A percentile compares a stretch with the other conserved stretches of the same genome.
phyloP scores from a whole-genome alignment of 2,113 vertebrate genomes.

The Carettochelys insculpta region DNA sequence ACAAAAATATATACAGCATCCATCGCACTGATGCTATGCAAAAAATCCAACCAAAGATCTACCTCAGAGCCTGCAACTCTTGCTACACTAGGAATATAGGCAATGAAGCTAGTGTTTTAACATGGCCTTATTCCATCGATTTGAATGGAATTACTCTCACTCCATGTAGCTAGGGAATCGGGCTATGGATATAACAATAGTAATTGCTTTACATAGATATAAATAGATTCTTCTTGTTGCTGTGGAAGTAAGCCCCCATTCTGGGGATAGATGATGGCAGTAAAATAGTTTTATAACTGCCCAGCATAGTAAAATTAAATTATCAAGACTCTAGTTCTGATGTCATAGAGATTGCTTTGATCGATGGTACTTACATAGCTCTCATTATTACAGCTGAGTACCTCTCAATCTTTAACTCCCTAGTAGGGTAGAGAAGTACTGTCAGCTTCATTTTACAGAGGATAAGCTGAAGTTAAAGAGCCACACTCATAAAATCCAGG shows the following conservation, averaged over 20 bases:
- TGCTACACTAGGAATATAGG: not conserved
- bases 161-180: not conserved
- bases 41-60: not conserved
- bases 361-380: not conserved
- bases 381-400: not conserved
- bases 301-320: not conserved
- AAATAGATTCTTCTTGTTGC: not conserved
- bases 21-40: too few species aligned
- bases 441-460: not conserved
- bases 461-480: not conserved
- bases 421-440: not conserved
- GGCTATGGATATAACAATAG: too few species aligned
- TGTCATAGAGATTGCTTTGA: not conserved
- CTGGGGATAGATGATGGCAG: not conserved
- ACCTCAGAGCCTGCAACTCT: not conserved
- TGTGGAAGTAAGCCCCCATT: not conserved
- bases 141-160: not conserved
- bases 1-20: not conserved
- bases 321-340: not conserved
- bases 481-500: not conserved
- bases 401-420: not conserved
- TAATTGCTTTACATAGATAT: too few species aligned
- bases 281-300: not conserved
- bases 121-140: not conserved
- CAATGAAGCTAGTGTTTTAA: too few species aligned